These are phyloP conservation scores for Pedetes capensis DNA, from an alignment of 2,113 vertebrate species.

Conservation along the genomic window DNA sequence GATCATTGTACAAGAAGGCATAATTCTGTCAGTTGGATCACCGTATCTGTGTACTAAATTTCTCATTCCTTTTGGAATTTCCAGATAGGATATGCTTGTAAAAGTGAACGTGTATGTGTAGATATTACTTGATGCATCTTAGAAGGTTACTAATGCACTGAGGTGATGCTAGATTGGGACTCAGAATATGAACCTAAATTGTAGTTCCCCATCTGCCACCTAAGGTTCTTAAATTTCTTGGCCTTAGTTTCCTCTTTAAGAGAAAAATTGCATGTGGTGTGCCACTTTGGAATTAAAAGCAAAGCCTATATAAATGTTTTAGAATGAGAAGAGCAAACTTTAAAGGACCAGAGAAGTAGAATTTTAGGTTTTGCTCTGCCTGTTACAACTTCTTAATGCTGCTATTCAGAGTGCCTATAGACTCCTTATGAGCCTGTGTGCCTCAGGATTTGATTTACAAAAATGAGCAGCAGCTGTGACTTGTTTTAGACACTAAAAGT, in stretches of 20 bases:
- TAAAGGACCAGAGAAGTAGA: background rate
- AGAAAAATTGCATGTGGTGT: background rate
- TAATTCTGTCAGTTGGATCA: background rate
- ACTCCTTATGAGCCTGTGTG: background rate
- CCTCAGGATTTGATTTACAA: slow-evolving; percentile 34
- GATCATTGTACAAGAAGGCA: background rate
- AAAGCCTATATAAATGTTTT: background rate
- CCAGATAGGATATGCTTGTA: background rate
- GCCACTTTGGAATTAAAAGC: slow-evolving; percentile 23
- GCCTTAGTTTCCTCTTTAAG: background rate
- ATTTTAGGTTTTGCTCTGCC: background rate
- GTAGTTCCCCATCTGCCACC: background rate
- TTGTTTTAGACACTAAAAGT: background rate
- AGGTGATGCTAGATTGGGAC: background rate
- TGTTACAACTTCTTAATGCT: background rate
- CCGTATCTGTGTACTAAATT: background rate
- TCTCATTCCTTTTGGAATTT: slow-evolving; percentile 18
- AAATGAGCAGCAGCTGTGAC: background rate
- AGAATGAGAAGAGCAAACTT: background rate
- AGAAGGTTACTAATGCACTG: background rate
- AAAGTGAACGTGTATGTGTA: background rate
- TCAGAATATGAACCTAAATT: background rate
- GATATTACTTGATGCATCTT: background rate
- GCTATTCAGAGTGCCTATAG: background rate
- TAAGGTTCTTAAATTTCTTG: background rate